Base-by-base conservation (phyloP, 2,888 invertebrate species). In the Caenorhabditis japonica region DNA sequence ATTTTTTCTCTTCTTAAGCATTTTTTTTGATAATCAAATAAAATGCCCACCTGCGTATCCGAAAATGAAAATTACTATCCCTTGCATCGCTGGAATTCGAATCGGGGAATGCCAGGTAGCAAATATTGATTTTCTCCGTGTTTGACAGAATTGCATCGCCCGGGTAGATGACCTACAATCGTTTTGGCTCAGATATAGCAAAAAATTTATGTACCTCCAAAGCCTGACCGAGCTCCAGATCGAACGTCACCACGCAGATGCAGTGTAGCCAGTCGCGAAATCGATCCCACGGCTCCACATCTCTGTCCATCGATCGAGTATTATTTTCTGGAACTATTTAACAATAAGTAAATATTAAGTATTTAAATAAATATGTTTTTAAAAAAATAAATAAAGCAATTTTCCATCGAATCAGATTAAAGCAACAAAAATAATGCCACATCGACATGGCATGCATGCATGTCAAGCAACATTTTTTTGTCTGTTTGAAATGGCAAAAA, bases 101-200 rank as follows among this genome's bases (percentile, higher is more conserved):
- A 89, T 99, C 99, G 2, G 99, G 99, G 89, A 99, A 99, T 39
- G 97, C 95, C 88, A 97, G 91, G 89, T 99, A 99, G 89, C 97
- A 97, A 82, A 99, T 93, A 90, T 89, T 90, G 77, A 88, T 88
- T 87, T 89, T 90, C 88, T 91, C 90, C 81, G 87, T 88, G 75
- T 90, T 89, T 51, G 89, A 89, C 33, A 91, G 85, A 66, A 89
- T 88, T 23, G 93, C 91, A 88, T 93, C 92, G 72, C 91, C 91
- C 15, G 95, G 95, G 89, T 93, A 94, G 21, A 94, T 91, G 81
- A 92, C 91, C 92, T 93, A 88, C 59, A 81, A 66, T 41, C 10
- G 5, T n/a, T n/a, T n/a, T n/a, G n/a, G n/a, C n/a, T n/a, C n/a
- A n/a, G n/a, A n/a, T n/a, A n/a, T 27, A 39, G 25, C 15, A 3